These are phyloP conservation scores for Formica aserva DNA, from an alignment of 2,888 invertebrate species.

Conservation along the genomic window DNA sequence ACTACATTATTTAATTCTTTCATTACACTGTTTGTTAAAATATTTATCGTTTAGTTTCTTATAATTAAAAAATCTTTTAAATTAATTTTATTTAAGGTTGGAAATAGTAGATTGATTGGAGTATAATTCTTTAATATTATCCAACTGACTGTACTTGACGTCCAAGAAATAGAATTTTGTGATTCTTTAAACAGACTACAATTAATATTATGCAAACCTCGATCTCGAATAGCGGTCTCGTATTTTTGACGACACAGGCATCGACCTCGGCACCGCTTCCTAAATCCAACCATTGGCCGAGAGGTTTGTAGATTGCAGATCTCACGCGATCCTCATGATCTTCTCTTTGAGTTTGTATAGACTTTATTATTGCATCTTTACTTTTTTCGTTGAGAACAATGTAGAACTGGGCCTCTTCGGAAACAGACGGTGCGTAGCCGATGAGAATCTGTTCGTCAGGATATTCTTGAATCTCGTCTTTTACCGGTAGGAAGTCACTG, in stretches of 20 bases:
- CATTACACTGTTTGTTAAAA: neutral
- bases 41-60: neutral
- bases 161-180: neutral
- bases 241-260: constrained; percentile 86
- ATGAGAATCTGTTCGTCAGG: constrained; percentile 86
- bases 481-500: constrained; percentile 86
- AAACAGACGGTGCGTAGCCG: constrained; percentile 90
- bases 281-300: constrained; percentile 88
- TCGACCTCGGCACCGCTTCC: constrained; percentile 90
- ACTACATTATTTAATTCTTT: neutral
- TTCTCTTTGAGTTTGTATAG: constrained; percentile 75
- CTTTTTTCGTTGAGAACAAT: constrained; percentile 88
- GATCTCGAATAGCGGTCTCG: constrained; percentile 89
- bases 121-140: neutral
- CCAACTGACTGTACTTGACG: neutral
- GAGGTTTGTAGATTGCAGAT: constrained; percentile 88
- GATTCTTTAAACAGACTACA: constrained; percentile 7
- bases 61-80: constrained; percentile 1
- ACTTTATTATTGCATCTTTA: constrained; percentile 86
- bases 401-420: constrained; percentile 90
- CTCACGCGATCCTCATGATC: constrained; percentile 82
- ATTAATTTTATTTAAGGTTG: neutral
- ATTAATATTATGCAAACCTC: constrained; percentile 87
- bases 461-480: constrained; percentile 83
- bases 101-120: neutral